Base-by-base conservation (phyloP, 2,888 invertebrate species). In the Colletes collaris region DNA sequence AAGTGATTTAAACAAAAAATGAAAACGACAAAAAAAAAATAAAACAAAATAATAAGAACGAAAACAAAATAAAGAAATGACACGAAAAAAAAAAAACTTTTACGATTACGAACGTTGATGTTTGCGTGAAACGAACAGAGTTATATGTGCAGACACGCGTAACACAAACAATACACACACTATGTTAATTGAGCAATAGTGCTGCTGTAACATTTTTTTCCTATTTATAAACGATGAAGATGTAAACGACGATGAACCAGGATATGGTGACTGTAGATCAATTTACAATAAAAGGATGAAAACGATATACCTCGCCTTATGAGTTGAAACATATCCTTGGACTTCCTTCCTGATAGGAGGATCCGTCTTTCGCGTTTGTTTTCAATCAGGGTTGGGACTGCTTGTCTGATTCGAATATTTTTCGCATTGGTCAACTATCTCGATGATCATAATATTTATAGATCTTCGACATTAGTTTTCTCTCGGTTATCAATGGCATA, bases 251-350 rank as follows among this genome's bases (percentile, higher is more conserved):
- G 86, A 88, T 86, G 87, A 87, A 82, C 86, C 86, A 88, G 79
- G 76, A 86, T 81, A 86, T 88, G 90, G 89, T 89, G 90, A 90
- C 89, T 91, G 91, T 91, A 92, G 91, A 89, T 83, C 86, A 90
- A 90, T 92, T 91, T 92, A 88, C 89, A 92, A 91, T 91, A 91
- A 91, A 91, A 90, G 44, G 52, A 78, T 73, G 67, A 85, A 86
- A 85, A 85, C 59, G 65, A 84, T 72, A 64, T 73, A 63, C 62
- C 81, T 69, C 72, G 73, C 59, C 70, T 81, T 76, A 59, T 80
- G 55, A 74, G 81, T 77, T 81, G 68, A 70, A 81, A 74, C 77
- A 82, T 75, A 79, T 81, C 79, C 79, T 79, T 79, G 53, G 75
- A 79, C 64, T 55, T 71, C 70, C 81, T 71, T 74, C 67, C 82